phyloP scores from a whole-genome alignment of 2,113 vertebrate species.

The Elgaria multicarinata region DNA sequence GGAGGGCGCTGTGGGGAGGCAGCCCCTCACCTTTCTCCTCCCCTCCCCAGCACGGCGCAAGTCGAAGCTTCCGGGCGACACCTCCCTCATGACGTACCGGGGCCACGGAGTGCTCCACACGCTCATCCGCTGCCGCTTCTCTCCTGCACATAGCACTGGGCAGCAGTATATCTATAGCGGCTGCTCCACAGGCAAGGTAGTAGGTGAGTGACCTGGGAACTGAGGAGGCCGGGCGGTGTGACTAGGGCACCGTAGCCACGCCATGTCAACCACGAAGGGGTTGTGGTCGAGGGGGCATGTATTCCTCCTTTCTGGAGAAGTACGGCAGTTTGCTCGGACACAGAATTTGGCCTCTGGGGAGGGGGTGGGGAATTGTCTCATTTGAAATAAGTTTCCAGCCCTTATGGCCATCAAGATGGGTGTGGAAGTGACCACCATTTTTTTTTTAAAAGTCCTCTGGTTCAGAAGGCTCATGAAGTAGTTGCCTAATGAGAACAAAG shows the following conservation, averaged over 20 bases:
- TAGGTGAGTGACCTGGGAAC: slow-evolving; percentile 79
- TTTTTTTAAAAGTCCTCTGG: neutral
- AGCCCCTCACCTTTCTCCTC: neutral
- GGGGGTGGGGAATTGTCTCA: neutral
- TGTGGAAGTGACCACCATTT: neutral
- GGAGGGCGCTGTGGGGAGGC: neutral
- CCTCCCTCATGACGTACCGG: slow-evolving; percentile 92
- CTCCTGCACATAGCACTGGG: slow-evolving; percentile 87
- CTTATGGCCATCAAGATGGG: neutral
- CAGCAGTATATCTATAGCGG: slow-evolving; percentile 92
- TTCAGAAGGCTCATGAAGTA: neutral
- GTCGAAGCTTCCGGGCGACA: slow-evolving; percentile 89
- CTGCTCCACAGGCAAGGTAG: slow-evolving; percentile 90
- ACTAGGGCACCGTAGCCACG: neutral
- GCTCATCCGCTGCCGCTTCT: slow-evolving; percentile 91
- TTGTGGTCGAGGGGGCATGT: neutral
- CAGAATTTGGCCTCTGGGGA: neutral
- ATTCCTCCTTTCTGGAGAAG: neutral
- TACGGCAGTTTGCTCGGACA: neutral
- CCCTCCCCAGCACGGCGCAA: slow-evolving; percentile 82
- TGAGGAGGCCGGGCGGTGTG: no score
- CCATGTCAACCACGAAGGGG: no score
- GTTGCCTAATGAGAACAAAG: no score
- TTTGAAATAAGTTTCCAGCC: neutral
- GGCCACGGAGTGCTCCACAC: slow-evolving; percentile 93